Base-by-base conservation (phyloP, 2,888 invertebrate species). In the Meandrusa payeni region DNA sequence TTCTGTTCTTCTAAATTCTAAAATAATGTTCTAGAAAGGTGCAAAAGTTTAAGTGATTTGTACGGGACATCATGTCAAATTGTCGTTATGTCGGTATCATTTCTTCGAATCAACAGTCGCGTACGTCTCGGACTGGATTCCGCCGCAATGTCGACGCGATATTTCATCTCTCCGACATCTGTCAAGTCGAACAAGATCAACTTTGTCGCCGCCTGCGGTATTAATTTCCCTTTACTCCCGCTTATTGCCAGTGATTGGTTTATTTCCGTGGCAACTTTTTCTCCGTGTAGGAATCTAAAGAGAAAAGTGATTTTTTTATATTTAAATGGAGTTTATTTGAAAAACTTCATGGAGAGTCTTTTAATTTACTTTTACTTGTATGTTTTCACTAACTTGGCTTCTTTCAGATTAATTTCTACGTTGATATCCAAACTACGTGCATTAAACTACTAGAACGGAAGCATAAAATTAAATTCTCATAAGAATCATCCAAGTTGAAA, bases 191-290 rank as follows among this genome's bases (percentile, higher is more conserved):
- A 76, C 75, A 66, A 70, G 72, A 76, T 74, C 72, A 70, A 75
- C 70, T 77, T 74, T 75, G 80, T 76, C 68, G 69, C 65, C 62
- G 67, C 66, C 67, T 66, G 69, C 66, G 61, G 67, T 81, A 79
- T 78, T 80, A 82, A 81, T 80, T 79, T 79, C 67, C 72, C 63
- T 72, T 70, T 69, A 64, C 79, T 70, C 62, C 63, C 61, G 63
- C 69, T 78, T 77, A 81, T 77, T 75, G 76, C 63, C 62, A 64
- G 61, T 75, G 75, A 82, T 81, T 81, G 79, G 76, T 78, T 83
- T 80, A 81, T 79, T 74, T 76, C 73, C 69, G 69, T 67, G 63
- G 67, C 66, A 64, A 73, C 64, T 73, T 71, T n/a, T 70, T 69
- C 64, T 69, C 72, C 68, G 69, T 64, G 61, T 61, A 47, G 57